Conservation (phyloP, 1,140 invertebrate genomes). For the Achatina immaculata region DNA sequence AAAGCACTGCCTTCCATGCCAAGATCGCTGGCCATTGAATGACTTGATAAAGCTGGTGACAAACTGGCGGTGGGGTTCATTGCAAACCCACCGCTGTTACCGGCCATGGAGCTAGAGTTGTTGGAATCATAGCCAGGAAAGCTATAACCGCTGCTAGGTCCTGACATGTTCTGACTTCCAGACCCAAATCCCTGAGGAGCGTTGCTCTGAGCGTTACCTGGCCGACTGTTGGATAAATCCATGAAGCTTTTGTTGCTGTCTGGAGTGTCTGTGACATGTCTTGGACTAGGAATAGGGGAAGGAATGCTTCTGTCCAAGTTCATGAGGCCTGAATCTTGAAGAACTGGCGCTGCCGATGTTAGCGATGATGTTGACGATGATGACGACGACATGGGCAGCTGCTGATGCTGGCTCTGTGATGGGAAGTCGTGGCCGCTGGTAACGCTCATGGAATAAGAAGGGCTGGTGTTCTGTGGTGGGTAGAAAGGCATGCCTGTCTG, state of each 20-base stretch:
- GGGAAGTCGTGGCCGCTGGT: constrained; percentile 7
- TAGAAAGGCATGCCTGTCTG: not conserved
- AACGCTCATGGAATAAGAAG: not conserved
- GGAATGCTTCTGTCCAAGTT: not conserved
- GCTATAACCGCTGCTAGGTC: not conserved
- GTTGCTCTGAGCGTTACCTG: not conserved
- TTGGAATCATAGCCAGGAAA: not conserved
- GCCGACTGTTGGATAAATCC: constrained; percentile 24
- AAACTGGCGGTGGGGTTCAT: not conserved
- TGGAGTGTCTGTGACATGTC: constrained; percentile 13
- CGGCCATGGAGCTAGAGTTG: not conserved
- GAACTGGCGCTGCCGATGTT: not conserved
- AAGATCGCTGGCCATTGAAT: not conserved
- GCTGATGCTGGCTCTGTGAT: constrained; percentile 17
- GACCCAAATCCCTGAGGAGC: not conserved
- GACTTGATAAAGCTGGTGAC: not conserved
- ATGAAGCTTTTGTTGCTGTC: constrained; percentile 27
- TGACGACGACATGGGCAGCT: not conserved
- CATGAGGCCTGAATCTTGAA: not conserved
- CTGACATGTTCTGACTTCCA: not conserved
- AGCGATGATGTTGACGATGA: constrained; percentile 14
- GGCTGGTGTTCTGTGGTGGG: constrained; percentile 10
- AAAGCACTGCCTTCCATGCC: constrained; percentile 35
- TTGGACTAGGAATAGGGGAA: constrained; percentile 19
- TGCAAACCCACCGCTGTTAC: not conserved